These are phyloP conservation scores for Nephrocerus scutellatus DNA, from an alignment of 2,888 invertebrate genomes.

Conservation along the genomic window DNA sequence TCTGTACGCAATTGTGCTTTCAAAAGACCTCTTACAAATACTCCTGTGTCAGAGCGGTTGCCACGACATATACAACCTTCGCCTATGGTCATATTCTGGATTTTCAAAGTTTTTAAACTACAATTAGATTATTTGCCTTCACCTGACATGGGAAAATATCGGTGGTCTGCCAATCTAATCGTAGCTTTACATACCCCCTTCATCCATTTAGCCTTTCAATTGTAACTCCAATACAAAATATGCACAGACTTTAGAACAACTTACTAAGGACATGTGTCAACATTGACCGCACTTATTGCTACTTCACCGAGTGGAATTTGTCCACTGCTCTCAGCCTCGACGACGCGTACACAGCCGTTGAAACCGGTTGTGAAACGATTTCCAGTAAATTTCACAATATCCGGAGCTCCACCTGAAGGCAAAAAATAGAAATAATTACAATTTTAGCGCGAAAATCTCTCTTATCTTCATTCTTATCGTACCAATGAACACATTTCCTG, in stretches of 20 bases:
- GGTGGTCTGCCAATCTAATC: too few species aligned
- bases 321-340: conserved; percentile 65
- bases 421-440: not conserved
- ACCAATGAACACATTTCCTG: conserved; percentile 47
- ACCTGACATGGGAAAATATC: too few species aligned
- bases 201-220: not conserved
- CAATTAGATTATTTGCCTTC: too few species aligned
- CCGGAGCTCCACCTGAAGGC: conserved; percentile 71
- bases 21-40: too few species aligned
- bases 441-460: too few species aligned
- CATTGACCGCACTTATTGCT: conserved; percentile 72
- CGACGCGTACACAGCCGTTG: conserved; percentile 75
- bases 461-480: conserved; percentile 20
- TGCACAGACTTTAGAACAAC: conserved; percentile 27
- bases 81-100: too few species aligned
- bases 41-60: too few species aligned
- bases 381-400: conserved; percentile 60
- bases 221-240: too few species aligned
- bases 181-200: too few species aligned
- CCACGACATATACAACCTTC: too few species aligned
- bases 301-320: conserved; percentile 64
- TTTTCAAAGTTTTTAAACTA: too few species aligned
- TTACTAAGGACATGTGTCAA: conserved; percentile 76
- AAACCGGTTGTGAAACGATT: conserved; percentile 65
- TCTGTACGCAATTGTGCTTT: too few species aligned